phyloP scores from a whole-genome alignment of 2,113 vertebrate species.

The Lathamus discolor region DNA sequence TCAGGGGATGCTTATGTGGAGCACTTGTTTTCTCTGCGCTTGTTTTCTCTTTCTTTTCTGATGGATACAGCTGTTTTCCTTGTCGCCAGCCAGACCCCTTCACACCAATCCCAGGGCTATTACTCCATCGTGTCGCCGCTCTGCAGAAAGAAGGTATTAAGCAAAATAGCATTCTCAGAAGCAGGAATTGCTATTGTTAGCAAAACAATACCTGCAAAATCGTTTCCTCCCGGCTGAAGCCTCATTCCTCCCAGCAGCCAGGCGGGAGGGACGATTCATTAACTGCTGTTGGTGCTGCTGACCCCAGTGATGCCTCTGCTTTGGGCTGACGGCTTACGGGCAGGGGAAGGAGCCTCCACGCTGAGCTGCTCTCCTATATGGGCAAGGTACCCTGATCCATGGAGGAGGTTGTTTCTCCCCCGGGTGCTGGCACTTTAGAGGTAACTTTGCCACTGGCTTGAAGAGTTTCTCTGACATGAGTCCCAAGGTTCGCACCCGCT shows the following conservation, averaged over 20 bases:
- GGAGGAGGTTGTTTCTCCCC: neutral
- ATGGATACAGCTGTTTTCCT: conserved; percentile 56
- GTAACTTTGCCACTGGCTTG: neutral
- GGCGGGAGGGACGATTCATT: conserved; percentile 35
- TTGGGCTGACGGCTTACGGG: neutral
- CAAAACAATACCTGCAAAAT: conserved; percentile 71
- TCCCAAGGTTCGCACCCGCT: neutral
- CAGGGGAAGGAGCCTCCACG: neutral
- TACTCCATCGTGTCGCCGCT: conserved; percentile 63
- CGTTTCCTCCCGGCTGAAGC: conserved; percentile 45
- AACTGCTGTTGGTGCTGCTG: neutral
- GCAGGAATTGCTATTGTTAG: conserved; percentile 71
- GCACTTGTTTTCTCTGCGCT: conserved; percentile 57
- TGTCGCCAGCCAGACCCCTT: conserved; percentile 59
- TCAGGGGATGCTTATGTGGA: conserved; percentile 26
- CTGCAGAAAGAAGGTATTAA: conserved; percentile 71
- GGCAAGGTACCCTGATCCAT: rapidly evolving
- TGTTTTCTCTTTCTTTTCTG: conserved; percentile 44
- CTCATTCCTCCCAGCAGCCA: conserved; percentile 27
- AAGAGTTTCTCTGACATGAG: neutral
- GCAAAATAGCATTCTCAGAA: conserved; percentile 67
- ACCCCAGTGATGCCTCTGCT: neutral
- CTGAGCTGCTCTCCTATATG: rapidly evolving
- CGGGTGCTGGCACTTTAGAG: rapidly evolving
- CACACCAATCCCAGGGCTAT: conserved; percentile 51